Conservation (phyloP, 2,797 vertebrate genomes). For the Leucoraja ocellata region DNA sequence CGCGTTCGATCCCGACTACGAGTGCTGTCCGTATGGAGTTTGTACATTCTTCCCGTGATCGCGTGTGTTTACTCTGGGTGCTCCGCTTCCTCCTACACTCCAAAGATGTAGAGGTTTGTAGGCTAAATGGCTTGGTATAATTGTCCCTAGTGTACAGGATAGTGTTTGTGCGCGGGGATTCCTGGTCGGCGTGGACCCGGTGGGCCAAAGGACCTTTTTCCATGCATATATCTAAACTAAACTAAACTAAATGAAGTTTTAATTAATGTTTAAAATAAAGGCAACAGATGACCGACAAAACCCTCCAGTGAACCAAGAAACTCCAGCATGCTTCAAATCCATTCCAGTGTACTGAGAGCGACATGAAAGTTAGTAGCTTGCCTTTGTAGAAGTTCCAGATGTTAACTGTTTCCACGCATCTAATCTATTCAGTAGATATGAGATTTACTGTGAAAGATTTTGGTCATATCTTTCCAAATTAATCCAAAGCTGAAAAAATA, state of each 20-base stretch:
- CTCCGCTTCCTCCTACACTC: too few species aligned
- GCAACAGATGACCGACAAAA: background rate
- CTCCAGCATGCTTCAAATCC: background rate
- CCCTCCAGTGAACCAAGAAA: background rate
- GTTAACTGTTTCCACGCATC: slow-evolving; percentile 10
- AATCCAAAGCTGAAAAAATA: background rate
- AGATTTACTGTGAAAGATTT: background rate
- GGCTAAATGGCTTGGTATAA: too few species aligned
- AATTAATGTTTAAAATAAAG: slow-evolving; percentile 7
- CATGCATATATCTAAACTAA: too few species aligned
- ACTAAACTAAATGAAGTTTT: background rate
- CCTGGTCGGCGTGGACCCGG: too few species aligned
- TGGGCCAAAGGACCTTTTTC: too few species aligned
- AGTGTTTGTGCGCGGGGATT: too few species aligned
- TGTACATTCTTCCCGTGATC: too few species aligned
- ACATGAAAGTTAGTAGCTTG: background rate
- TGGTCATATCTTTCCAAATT: background rate
- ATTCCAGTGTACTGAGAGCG: background rate
- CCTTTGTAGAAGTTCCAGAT: background rate
- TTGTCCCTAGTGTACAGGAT: too few species aligned
- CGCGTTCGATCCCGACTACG: too few species aligned
- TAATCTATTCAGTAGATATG: background rate
- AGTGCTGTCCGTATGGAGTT: too few species aligned
- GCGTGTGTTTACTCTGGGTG: too few species aligned
- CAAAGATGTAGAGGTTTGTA: too few species aligned